Conservation (phyloP, 1,140 invertebrate genomes). For the Drosophila melanica region DNA sequence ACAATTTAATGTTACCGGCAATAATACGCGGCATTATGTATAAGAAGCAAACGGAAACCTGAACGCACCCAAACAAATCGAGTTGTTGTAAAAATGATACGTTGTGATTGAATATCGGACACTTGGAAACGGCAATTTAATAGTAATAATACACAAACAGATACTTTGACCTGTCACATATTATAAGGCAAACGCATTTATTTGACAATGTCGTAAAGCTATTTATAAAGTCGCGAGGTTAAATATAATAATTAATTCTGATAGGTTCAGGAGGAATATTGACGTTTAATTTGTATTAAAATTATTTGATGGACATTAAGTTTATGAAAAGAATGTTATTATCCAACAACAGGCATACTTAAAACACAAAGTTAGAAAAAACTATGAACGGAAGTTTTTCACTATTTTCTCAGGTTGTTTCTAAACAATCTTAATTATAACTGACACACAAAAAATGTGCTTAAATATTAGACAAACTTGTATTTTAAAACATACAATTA, state of each 20-base stretch:
- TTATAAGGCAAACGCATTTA: conserved; percentile 5
- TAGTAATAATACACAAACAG: not conserved
- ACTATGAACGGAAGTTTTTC: too few species aligned
- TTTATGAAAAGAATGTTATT: too few species aligned
- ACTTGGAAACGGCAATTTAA: not conserved
- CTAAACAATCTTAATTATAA: too few species aligned
- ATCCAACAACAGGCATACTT: too few species aligned
- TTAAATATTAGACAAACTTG: too few species aligned
- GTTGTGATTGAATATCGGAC: conserved; percentile 13
- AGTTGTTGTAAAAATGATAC: conserved; percentile 1
- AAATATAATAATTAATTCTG: not conserved
- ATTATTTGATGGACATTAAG: too few species aligned
- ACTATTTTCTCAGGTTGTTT: too few species aligned
- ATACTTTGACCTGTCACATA: conserved; percentile 17
- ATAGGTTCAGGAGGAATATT: not conserved
- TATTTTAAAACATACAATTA: too few species aligned
- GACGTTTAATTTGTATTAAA: not conserved
- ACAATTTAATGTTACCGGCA: not conserved
- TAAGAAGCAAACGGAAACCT: conserved; percentile 4
- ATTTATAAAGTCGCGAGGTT: not conserved
- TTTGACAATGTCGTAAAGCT: conserved; percentile 8
- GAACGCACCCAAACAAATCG: not conserved
- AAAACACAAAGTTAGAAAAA: too few species aligned
- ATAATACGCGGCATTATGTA: not conserved
- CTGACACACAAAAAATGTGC: too few species aligned